Evolutionary conservation across 2,113 vertebrate species (phyloP).

Genomic region (Acrocephalus kingi): DNA sequence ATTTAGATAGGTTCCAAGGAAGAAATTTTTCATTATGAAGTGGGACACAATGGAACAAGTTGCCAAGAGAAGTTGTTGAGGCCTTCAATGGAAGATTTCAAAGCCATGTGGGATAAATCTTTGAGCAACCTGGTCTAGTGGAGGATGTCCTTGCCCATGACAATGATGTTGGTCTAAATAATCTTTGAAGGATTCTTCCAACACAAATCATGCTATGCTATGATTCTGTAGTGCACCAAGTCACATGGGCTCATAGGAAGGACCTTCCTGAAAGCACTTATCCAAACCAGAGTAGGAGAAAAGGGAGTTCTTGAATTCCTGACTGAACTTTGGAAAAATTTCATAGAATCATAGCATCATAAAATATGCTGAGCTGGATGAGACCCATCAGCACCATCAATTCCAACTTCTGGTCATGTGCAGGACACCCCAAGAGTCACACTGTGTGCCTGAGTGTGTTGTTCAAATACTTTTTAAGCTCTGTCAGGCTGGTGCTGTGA

Average conservation of each 20-base stretch:
- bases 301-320: background rate
- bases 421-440: too few species aligned
- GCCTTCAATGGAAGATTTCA: background rate
- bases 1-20: background rate
- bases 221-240: background rate
- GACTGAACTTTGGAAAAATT: background rate
- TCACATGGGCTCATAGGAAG: background rate
- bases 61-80: background rate
- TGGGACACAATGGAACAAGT: background rate
- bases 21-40: background rate
- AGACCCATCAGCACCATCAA: background rate
- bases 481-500: background rate
- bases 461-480: background rate
- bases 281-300: background rate
- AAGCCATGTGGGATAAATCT: rapidly evolving
- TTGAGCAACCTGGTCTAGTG: background rate
- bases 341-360: background rate
- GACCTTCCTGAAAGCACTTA: background rate
- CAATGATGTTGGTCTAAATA: rapidly evolving
- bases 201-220: background rate
- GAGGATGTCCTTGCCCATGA: background rate
- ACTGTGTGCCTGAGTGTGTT: rapidly evolving
- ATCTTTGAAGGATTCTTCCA: background rate
- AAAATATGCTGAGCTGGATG: background rate
- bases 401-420: background rate